Percentiles rank a stretch among this genome's conserved stretches.
Evolutionary conservation across 2,888 invertebrate species (phyloP).

Genomic region (Polydrusus tereticollis): DNA sequence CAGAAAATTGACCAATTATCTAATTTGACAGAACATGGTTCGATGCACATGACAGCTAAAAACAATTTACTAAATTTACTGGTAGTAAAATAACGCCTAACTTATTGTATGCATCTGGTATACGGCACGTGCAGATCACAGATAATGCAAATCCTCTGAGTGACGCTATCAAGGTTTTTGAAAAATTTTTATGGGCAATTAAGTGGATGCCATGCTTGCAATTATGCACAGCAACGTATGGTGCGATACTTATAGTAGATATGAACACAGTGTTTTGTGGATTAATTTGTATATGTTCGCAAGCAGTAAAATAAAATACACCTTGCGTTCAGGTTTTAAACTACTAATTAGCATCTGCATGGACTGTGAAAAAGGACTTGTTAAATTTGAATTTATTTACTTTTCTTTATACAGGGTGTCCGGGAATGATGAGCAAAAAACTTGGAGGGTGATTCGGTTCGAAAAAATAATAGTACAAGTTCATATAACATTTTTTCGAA

Average conservation of each 20-base stretch:
- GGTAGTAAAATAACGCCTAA: not conserved
- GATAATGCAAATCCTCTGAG: slow-evolving; percentile 54
- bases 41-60: too few relatives aligned
- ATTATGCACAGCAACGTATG: slow-evolving; percentile 44
- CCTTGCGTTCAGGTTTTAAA: not conserved
- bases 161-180: slow-evolving; percentile 41
- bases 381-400: not conserved
- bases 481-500: too few relatives aligned
- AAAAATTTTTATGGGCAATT: slow-evolving; percentile 46
- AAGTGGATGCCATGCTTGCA: slow-evolving; percentile 28
- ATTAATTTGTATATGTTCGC: slow-evolving; percentile 32
- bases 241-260: slow-evolving; percentile 42
- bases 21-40: too few relatives aligned
- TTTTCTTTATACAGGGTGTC: too few relatives aligned
- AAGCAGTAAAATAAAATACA: not conserved
- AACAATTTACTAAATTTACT: not conserved
- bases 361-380: not conserved
- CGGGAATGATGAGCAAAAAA: too few relatives aligned
- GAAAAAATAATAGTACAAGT: too few relatives aligned
- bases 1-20: too few relatives aligned
- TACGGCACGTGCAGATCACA: slow-evolving; percentile 59
- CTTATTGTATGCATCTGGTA: slow-evolving; percentile 9
- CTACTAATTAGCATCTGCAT: not conserved
- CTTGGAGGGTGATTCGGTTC: too few relatives aligned
- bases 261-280: slow-evolving; percentile 24